Percentiles rank a stretch among this genome's conserved stretches.
Evolutionary conservation across 92 coral and sea anemone species (phyloP).

Genomic region (Actinostola sp.): DNA sequence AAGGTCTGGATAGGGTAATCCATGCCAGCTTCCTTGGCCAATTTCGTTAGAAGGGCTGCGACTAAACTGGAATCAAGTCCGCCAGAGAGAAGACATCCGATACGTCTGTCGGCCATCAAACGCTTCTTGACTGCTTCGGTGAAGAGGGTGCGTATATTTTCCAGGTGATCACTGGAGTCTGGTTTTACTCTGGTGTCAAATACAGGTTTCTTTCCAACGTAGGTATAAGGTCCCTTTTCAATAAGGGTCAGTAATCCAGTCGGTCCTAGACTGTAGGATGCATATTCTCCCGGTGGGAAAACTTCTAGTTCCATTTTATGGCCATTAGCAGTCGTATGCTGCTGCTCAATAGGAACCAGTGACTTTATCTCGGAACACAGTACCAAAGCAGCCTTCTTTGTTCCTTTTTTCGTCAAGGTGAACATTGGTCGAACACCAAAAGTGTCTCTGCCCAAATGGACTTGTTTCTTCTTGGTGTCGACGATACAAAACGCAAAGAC

Average conservation of each 20-base stretch:
- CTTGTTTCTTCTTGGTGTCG: constrained; percentile 71
- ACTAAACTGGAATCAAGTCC: constrained; percentile 99
- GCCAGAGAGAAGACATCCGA: constrained; percentile 96
- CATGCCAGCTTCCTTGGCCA: constrained; percentile 92
- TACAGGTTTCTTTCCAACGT: constrained; percentile 82
- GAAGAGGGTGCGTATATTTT: constrained; percentile 80
- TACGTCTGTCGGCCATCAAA: constrained; percentile 98
- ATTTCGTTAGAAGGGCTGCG: constrained; percentile 89
- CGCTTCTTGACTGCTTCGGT: constrained; percentile 95
- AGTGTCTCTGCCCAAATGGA: constrained; percentile 92
- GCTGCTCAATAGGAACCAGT: constrained; percentile 68
- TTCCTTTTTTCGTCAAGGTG: constrained; percentile 61
- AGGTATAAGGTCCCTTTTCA: constrained; percentile 78
- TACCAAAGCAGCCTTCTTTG: constrained; percentile 60
- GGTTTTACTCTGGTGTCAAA: constrained; percentile 78
- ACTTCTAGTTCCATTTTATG: constrained; percentile 68
- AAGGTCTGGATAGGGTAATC: constrained; percentile 98
- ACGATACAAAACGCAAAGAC: constrained; percentile 89
- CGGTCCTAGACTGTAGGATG: constrained; percentile 65
- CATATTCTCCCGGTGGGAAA: constrained; percentile 89
- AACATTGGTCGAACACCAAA: constrained; percentile 92
- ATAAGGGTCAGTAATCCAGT: constrained; percentile 68
- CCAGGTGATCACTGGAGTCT: constrained; percentile 66
- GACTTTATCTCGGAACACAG: constrained; percentile 90
- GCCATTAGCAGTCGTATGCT: constrained; percentile 73